Base-by-base conservation (phyloP, 2,888 invertebrate species). In the Vesta saturnalis region DNA sequence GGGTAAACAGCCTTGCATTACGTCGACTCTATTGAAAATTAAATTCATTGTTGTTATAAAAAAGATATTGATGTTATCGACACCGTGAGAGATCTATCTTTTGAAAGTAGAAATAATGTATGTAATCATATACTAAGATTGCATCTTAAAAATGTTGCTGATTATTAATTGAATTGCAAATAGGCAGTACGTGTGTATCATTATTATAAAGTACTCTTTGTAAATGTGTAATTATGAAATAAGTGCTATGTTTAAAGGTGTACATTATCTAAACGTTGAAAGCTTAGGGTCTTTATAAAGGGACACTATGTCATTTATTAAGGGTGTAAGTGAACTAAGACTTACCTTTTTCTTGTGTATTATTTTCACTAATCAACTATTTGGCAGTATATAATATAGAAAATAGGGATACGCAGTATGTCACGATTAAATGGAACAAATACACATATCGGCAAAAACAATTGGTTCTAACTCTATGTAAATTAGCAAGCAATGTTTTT, bases 21-120 rank as follows among this genome's bases (percentile, higher is more conserved):
- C 39, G 56, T 57, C 23, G 61, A 57, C 49, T 57, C 67, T 62
- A 61, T 67, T 61, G 46, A 61, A 67, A 67, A 67, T 67, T 67
- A 67, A 35, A 1, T 19, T 15, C 55, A 60, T 65, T 65, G 65
- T 65, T 49, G 22, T 10, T n/a, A n/a, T 3, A 23, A 12, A 55
- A 23, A 55, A 23, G 1, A 35, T 57, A 35, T 57, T 57, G 56
- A 57, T 56, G 56, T 5, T 56, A 21, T 30, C 39, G 43, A 46
- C 22, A 59, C 14, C 59, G 46, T 59, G 59, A 46, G 60, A 60
- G 49, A 54, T 49, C n/a, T 59, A 14, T 54, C 35, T 56, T 23
- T 56, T 30, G 56, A 15, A 56, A 56, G 14, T 56, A 56, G 4
- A 23, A 18, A 39, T 54, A 61, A 61, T 61, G 46, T 35, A 21